Percentiles rank a stretch among this genome's conserved stretches.
Evolutionary conservation across 2,888 invertebrate species (phyloP).

Genomic region (Habroteleia sp.): DNA sequence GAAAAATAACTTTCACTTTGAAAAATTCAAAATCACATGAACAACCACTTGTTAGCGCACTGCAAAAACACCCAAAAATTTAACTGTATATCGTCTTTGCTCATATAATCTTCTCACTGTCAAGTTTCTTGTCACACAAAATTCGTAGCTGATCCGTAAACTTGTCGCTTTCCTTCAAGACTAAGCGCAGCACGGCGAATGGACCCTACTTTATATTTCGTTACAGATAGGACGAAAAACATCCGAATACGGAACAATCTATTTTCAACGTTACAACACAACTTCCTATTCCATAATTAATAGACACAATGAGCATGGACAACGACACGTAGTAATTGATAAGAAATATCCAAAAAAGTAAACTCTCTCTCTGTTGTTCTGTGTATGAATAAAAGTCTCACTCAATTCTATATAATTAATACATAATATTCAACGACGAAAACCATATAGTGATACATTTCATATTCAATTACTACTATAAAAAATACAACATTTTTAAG

Average conservation of each 20-base stretch:
- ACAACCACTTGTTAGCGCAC: constrained; percentile 21
- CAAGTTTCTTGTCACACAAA: constrained; percentile 19
- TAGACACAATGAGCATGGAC: constrained; percentile 26
- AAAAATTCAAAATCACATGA: constrained; percentile 5
- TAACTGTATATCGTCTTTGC: constrained; percentile 18
- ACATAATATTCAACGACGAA: neutral
- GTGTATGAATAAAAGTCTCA: no score
- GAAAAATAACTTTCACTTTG: no score
- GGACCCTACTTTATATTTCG: constrained; percentile 79
- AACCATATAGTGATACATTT: no score
- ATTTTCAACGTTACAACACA: constrained; percentile 34
- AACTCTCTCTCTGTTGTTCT: no score
- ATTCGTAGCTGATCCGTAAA: constrained; percentile 35
- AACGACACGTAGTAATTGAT: constrained; percentile 13
- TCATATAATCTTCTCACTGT: constrained; percentile 13
- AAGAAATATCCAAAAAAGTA: constrained; percentile 14
- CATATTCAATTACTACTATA: no score
- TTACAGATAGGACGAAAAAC: constrained; percentile 84
- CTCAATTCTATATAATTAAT: constrained; percentile 20
- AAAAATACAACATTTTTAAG: no score
- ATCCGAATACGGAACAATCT: constrained; percentile 68
- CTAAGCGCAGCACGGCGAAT: constrained; percentile 70
- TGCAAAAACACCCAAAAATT: constrained; percentile 18
- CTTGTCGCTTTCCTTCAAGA: constrained; percentile 68
- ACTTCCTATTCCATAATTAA: constrained; percentile 45